Evolutionary conservation across 2,888 invertebrate species (phyloP), one percentile per base, ranked within the genome.

Genomic region (Nomada flava): DNA sequence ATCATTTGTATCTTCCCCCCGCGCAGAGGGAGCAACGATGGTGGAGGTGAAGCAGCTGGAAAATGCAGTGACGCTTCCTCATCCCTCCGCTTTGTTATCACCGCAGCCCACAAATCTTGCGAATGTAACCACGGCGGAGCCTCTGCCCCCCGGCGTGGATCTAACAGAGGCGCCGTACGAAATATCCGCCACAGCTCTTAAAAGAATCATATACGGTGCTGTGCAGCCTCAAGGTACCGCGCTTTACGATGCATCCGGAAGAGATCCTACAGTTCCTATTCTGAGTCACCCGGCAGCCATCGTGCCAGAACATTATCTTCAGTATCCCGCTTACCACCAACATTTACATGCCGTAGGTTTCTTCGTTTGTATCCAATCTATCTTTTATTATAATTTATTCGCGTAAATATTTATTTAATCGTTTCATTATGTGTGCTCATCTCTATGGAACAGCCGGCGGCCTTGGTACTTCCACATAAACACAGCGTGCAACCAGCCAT

Each of bases 131-230:
- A 89, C 78, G 47, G 86, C 77, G 44, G 94, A 95, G 88, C 95
- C 95, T 18, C 89, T 95, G n/a, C 95, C 95, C 20, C 95, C 95
- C 10, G 95, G 95, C 4, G 95, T 95, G 0, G 95, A 95, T 86
- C 91, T 94, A 10, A 92, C 94, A 2, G 95, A 95, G 67, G 88
- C 93, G 60, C 90, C 94, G 1, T 94, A 92, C 59, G 89, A 92
- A 13, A 64, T 83, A 23, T 74, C 83, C 29, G 90, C 91, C 10
- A 87, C 92, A 4, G 88, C 91, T 3, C 81, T 93, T 15, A 92
- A 92, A 55, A 89, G 92, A 9, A 90, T 89, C 18, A 91, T 93
- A 53, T 88, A 93, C 11, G 91, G 93, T 67, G 85, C 91, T 9
- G 88, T 91, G 44, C 90, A 90, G 3, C 91, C 91, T 4, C 91